Percentiles rank a stretch among this genome's conserved stretches.
Conservation (phyloP, 2,797 vertebrate species). For the Sciurus vulgaris region DNA sequence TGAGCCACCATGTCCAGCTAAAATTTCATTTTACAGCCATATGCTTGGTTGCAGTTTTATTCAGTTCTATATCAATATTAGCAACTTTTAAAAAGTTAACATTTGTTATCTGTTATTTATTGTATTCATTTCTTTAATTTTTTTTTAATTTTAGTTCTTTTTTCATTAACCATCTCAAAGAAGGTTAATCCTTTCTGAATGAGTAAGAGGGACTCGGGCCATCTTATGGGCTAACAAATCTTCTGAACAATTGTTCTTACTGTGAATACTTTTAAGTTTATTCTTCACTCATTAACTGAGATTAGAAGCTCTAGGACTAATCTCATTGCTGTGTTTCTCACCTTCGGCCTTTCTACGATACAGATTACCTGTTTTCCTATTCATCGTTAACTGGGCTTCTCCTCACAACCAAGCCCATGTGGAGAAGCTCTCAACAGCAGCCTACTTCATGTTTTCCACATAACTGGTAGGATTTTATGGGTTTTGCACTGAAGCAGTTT, state of each 20-base stretch:
- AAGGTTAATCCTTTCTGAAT: background rate
- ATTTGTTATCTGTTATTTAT: background rate
- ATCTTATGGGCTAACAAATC: background rate
- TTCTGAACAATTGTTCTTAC: background rate
- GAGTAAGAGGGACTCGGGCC: background rate
- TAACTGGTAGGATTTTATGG: background rate
- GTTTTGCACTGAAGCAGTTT: background rate
- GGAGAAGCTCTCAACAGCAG: background rate
- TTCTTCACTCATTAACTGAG: background rate
- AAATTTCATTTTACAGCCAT: background rate
- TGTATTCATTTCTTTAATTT: background rate
- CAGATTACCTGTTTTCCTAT: constrained; percentile 13
- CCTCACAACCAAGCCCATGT: background rate
- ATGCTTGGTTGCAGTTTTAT: background rate
- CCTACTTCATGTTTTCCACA: constrained; percentile 1
- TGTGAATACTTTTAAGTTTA: background rate
- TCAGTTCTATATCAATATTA: background rate
- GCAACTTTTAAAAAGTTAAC: constrained; percentile 22
- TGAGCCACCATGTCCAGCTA: too few relatives aligned
- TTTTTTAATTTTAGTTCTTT: background rate
- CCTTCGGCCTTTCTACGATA: background rate
- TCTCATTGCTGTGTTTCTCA: background rate
- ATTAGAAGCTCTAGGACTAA: background rate
- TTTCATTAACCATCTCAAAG: background rate
- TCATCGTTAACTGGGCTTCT: background rate